Percentiles rank a stretch among this genome's conserved stretches.
phyloP scores from a whole-genome alignment of 2,797 vertebrate genomes.

The Oreonectes daqikongensis region DNA sequence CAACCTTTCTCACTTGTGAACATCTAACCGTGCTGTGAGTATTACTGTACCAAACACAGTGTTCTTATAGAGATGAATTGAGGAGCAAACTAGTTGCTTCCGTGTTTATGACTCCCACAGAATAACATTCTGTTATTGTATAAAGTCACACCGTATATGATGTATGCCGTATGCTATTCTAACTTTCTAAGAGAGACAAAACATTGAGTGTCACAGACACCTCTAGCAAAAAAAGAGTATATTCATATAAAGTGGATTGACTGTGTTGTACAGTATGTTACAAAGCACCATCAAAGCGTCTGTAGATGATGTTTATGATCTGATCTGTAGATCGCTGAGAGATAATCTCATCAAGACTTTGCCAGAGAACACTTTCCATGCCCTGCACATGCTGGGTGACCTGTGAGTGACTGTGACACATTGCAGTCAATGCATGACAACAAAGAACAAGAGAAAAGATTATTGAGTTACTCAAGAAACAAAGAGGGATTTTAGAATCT shows the following conservation, averaged over 20 bases:
- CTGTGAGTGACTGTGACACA: constrained; percentile 67
- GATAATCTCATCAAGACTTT: constrained; percentile 78
- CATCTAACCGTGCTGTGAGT: constrained; percentile 72
- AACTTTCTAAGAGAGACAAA: background rate
- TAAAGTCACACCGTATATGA: background rate
- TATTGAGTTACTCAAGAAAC: background rate
- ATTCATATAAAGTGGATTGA: too few relatives aligned
- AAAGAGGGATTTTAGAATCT: background rate
- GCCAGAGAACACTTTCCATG: constrained; percentile 81
- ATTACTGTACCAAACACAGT: constrained; percentile 9
- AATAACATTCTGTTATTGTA: background rate
- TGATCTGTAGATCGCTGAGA: constrained; percentile 74
- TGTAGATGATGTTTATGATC: background rate
- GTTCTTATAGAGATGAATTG: background rate
- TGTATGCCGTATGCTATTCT: background rate
- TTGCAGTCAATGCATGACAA: background rate
- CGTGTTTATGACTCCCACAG: background rate
- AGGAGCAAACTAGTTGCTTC: background rate
- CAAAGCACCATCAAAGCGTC: background rate
- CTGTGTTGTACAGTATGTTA: background rate
- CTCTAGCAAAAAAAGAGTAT: background rate
- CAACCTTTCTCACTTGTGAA: constrained; percentile 66
- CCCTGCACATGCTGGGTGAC: constrained; percentile 77
- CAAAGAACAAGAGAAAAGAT: background rate
- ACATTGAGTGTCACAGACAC: background rate